Conservation (phyloP, 2,797 vertebrate genomes). For the Balearica regulorum region DNA sequence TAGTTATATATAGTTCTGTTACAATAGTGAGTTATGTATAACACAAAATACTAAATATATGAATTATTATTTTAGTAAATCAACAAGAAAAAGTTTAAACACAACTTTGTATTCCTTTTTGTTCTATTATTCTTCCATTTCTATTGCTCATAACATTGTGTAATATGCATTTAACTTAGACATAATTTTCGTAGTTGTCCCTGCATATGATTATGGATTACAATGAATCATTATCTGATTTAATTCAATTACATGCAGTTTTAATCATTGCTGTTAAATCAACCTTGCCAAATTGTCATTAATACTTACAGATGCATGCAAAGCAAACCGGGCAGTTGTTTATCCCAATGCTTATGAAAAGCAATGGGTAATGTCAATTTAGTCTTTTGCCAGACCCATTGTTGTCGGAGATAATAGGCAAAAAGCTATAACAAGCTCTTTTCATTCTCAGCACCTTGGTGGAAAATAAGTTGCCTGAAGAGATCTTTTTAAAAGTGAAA, state of each 20-base stretch:
- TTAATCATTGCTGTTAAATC: neutral
- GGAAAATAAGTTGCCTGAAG: neutral
- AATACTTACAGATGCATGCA: neutral
- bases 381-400: neutral
- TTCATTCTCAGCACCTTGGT: neutral
- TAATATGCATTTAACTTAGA: neutral
- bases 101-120: neutral
- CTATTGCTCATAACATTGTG: neutral
- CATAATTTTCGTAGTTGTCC: neutral
- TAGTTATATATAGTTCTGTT: neutral
- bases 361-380: neutral
- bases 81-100: neutral
- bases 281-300: neutral
- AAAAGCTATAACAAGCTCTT: neutral
- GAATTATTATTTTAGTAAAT: neutral
- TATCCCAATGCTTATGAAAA: neutral
- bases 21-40: neutral
- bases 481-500: neutral
- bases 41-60: neutral
- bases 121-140: neutral
- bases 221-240: neutral
- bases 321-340: neutral
- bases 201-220: neutral
- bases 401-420: neutral
- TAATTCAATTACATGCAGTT: neutral